A percentile compares a stretch with the other conserved stretches of the same genome.
These are phyloP conservation scores for Orchestes rusci DNA, from an alignment of 2,888 invertebrate species.

Conservation along the genomic window DNA sequence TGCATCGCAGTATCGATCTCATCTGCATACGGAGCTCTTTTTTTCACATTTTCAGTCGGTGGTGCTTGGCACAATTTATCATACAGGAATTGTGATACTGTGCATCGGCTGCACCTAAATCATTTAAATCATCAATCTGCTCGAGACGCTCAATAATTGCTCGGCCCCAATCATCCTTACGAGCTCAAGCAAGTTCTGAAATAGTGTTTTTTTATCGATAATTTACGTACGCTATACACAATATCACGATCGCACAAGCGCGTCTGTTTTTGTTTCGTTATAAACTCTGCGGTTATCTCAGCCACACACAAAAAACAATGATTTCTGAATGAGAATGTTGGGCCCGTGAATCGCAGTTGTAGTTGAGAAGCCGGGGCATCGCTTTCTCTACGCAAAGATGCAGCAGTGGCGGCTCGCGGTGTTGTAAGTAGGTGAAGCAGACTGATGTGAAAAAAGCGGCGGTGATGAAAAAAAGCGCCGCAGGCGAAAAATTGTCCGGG, in stretches of 20 bases:
- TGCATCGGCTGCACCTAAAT: constrained; percentile 17
- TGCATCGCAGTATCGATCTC: too few relatives aligned
- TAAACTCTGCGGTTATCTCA: constrained; percentile 1
- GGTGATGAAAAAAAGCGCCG: too few relatives aligned
- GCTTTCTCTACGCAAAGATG: constrained; percentile 2
- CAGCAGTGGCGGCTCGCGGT: too few relatives aligned
- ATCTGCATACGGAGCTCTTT: too few relatives aligned
- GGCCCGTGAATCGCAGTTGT: constrained; percentile 1
- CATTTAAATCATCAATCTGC: constrained; percentile 3
- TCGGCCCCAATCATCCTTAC: constrained; percentile 7
- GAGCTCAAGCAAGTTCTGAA: neutral
- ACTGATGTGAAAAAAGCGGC: too few relatives aligned
- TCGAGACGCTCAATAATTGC: constrained; percentile 1
- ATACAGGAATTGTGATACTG: neutral
- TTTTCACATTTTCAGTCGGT: constrained; percentile 3
- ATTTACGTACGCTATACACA: constrained; percentile 2
- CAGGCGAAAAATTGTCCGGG: too few relatives aligned
- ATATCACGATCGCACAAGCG: neutral
- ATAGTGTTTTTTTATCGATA: constrained; percentile 4
- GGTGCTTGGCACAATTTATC: too few relatives aligned
- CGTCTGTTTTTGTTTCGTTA: neutral
- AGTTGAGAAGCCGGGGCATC: neutral
- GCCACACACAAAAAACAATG: constrained; percentile 2
- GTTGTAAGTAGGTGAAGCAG: too few relatives aligned
- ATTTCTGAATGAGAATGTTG: constrained; percentile 1